Percentiles rank a stretch among this genome's conserved stretches.
Evolutionary conservation across 2,888 invertebrate species (phyloP).

Genomic region (Oscheius onirici): DNA sequence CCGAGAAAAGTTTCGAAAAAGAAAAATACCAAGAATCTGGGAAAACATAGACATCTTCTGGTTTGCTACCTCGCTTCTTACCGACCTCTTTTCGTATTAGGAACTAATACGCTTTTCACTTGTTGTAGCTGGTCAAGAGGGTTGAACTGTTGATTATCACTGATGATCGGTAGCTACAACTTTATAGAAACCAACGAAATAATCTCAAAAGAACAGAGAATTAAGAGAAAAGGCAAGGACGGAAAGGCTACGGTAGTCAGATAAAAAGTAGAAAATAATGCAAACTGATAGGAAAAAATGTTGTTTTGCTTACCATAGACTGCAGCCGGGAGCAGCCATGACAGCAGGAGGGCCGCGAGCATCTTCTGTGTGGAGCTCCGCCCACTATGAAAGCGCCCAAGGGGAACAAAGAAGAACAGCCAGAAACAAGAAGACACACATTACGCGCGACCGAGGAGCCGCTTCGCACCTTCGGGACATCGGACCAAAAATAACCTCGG

Average conservation of each 20-base stretch:
- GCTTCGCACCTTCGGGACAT: constrained; percentile 25
- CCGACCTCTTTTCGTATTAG: too few species aligned
- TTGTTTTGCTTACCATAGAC: constrained; percentile 26
- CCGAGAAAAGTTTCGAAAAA: too few species aligned
- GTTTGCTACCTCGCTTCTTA: too few species aligned
- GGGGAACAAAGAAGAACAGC: constrained; percentile 33
- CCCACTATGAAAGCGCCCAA: constrained; percentile 23
- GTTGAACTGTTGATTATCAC: too few species aligned
- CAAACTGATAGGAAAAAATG: neutral
- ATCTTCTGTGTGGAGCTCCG: constrained; percentile 26
- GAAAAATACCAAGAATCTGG: too few species aligned
- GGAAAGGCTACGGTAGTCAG: neutral
- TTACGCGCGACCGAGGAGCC: constrained; percentile 20
- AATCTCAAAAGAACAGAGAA: neutral
- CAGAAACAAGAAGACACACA: constrained; percentile 36
- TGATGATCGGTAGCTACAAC: too few species aligned
- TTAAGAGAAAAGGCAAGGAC: neutral
- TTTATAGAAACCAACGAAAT: too few species aligned
- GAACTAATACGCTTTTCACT: too few species aligned
- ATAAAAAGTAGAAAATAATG: too few species aligned
- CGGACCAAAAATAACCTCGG: constrained; percentile 10
- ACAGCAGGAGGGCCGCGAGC: constrained; percentile 32
- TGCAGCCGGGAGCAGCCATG: constrained; percentile 30
- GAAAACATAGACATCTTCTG: too few species aligned
- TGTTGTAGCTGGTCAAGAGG: too few species aligned